phyloP scores from a whole-genome alignment of 2,888 invertebrate species.

The Sepiola atlantica region DNA sequence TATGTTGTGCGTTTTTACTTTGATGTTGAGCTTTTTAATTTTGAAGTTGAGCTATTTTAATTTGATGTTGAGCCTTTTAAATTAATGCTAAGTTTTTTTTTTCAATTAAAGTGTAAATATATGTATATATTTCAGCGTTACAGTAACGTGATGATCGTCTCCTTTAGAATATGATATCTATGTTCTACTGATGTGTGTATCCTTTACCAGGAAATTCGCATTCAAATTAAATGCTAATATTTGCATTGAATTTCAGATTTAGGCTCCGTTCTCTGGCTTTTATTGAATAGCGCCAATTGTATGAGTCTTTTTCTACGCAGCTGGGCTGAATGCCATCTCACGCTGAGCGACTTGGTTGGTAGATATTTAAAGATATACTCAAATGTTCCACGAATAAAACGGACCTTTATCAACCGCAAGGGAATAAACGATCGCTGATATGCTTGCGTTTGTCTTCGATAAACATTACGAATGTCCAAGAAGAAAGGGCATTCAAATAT shows the following conservation, averaged over 20 bases:
- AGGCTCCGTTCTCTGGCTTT: neutral
- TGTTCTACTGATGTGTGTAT: neutral
- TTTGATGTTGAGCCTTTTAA: too few species aligned
- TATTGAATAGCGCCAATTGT: neutral
- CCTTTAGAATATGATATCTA: too few species aligned
- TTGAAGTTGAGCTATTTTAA: too few species aligned
- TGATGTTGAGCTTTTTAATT: too few species aligned
- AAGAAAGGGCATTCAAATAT: neutral
- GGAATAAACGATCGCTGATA: neutral
- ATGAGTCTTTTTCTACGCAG: too few species aligned
- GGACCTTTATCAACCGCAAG: neutral
- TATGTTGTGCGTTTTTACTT: too few species aligned
- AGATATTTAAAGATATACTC: neutral
- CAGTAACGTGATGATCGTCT: neutral
- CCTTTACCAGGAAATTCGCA: neutral
- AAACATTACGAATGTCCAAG: neutral
- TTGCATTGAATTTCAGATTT: neutral
- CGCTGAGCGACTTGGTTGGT: neutral
- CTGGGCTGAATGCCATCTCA: neutral
- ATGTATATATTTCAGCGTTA: neutral
- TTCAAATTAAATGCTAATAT: conserved; percentile 1
- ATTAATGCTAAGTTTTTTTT: too few species aligned
- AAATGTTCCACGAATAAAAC: neutral
- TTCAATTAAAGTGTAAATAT: too few species aligned
- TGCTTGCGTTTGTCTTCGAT: neutral